phyloP scores from a whole-genome alignment of 2,113 vertebrate genomes.

The Rhinichthys klamathensis region DNA sequence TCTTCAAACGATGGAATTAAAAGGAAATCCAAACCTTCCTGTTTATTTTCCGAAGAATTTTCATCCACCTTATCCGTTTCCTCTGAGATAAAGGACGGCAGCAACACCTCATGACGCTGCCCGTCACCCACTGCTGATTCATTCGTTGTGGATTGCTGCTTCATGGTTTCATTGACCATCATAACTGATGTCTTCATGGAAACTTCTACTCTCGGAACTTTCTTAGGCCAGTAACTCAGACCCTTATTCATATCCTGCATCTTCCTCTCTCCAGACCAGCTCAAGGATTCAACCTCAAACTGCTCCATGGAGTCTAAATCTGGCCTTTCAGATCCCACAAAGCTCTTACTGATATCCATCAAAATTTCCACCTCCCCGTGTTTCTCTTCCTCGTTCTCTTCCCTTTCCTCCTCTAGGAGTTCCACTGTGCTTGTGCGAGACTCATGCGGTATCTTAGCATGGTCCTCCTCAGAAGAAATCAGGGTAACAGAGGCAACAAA shows the following conservation, averaged over 20 bases:
- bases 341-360: neutral
- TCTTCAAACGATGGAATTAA: neutral
- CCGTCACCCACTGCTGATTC: neutral
- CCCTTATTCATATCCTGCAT: neutral
- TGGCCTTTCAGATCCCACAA: neutral
- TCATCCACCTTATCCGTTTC: neutral
- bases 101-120: neutral
- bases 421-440: neutral
- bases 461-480: neutral
- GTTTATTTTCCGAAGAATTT: neutral
- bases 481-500: neutral
- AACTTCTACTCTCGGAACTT: neutral
- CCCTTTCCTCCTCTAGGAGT: neutral
- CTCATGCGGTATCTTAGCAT: neutral
- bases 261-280: neutral
- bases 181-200: neutral
- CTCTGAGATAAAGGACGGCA: neutral
- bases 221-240: neutral
- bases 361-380: slow-evolving; percentile 27
- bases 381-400: neutral
- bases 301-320: neutral
- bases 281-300: neutral
- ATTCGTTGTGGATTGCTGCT: neutral
- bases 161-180: neutral
- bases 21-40: neutral